Evolutionary conservation across 2,797 vertebrate genomes (phyloP), one percentile per base, ranked within the genome.

Genomic region (Coregonus ussuriensis): DNA sequence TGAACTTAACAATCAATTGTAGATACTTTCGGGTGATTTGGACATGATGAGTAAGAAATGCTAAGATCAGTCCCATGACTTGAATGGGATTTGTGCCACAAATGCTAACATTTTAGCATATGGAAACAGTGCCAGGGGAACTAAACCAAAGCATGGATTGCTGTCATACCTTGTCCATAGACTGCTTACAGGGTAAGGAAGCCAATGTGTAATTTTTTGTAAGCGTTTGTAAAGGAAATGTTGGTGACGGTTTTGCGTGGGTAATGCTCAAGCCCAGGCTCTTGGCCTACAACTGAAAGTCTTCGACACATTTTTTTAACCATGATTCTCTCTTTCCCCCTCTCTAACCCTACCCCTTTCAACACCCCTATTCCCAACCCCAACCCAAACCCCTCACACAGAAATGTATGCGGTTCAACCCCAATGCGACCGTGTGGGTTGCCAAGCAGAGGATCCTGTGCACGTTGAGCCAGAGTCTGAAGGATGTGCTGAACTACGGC

Each of bases 401-500:
- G 98, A 99, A 99, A 88, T 98, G 97, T 87, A 94, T 99, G 83
- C 92, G 95, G 1, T 98, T 99, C 87, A 94, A 97, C 90, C 96
- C 96, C 0, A 93, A 97, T 3, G 95, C 95, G 3, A 96, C 97
- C 0, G 95, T 99, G 66, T 99, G 98, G 98, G 93, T 94, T 0
- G 97, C 96, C 35, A 98, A 98, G 89, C 98, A 99, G 84, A 90
- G 93, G n/a, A 94, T 99, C 81, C 93, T 99, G 79, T 99, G 97
- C 67, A 96, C 96, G 0, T 88, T 99, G 51, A 98, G 93, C 69
- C 97, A 98, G 91, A 97, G 96, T 79, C 91, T 99, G 88, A 97
- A 97, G 84, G 98, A 99, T 13, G 96, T 97, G 47, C 95, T 99
- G 63, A 99, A 99, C 91, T 99, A 98, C 0, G 98, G 98, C 1